Conservation (phyloP, 2,113 vertebrate species). For the Cyprinodon brontotheroides region DNA sequence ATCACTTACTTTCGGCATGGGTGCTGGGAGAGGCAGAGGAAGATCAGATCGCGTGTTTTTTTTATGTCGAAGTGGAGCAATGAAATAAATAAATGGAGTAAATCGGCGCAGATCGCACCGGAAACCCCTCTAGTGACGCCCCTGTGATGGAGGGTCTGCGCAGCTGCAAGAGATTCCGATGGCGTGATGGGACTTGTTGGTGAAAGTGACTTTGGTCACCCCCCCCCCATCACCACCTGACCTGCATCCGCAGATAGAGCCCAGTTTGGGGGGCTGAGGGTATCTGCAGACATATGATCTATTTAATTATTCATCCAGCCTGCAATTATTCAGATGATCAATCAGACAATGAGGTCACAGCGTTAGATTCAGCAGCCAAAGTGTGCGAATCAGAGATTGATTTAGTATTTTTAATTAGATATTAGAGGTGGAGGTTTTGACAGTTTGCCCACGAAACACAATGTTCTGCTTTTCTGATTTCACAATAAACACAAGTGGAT, state of each 20-base stretch:
- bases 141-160: slow-evolving; percentile 52
- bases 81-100: slow-evolving; percentile 71
- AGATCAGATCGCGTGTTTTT: slow-evolving; percentile 19
- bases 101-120: slow-evolving; percentile 58
- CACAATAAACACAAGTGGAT: background rate
- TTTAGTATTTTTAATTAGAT: background rate
- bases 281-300: too few relatives aligned
- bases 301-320: background rate
- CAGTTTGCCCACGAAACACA: background rate
- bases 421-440: background rate
- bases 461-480: background rate
- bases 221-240: slow-evolving; percentile 1
- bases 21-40: slow-evolving; percentile 15
- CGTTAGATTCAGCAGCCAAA: background rate
- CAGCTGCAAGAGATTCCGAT: slow-evolving; percentile 73
- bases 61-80: slow-evolving; percentile 34
- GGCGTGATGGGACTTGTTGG: slow-evolving; percentile 56
- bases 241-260: slow-evolving; percentile 4
- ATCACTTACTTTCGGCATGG: slow-evolving; percentile 62
- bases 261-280: background rate
- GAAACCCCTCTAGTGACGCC: slow-evolving; percentile 61
- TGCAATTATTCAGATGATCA: background rate
- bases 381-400: background rate
- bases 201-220: slow-evolving; percentile 29
- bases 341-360: background rate